A percentile compares a stretch with the other conserved stretches of the same genome.
Conservation (phyloP, 2,888 invertebrate species). For the Theretra japonica region DNA sequence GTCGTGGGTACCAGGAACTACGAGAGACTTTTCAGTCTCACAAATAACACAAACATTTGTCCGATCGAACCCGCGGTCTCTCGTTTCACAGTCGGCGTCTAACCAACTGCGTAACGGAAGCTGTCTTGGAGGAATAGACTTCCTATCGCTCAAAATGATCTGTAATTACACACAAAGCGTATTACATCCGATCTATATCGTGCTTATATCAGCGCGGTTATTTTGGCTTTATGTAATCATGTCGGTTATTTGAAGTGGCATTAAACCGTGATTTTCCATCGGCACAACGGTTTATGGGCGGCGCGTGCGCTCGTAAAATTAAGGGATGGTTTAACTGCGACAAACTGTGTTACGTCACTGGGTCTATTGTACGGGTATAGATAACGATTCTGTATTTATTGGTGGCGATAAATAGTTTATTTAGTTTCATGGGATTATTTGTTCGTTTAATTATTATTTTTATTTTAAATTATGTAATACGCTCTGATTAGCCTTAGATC, state of each 20-base stretch:
- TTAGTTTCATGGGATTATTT: neutral
- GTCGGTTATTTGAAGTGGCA: slow-evolving; percentile 6
- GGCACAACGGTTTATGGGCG: neutral
- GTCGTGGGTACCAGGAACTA: too few species aligned
- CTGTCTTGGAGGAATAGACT: too few species aligned
- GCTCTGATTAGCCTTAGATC: too few species aligned
- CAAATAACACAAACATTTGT: too few species aligned
- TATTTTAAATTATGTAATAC: too few species aligned
- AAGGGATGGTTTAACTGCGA: neutral
- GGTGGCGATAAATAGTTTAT: neutral
- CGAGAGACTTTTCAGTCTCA: too few species aligned
- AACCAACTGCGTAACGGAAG: too few species aligned
- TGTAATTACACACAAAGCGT: neutral
- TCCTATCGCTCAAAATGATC: too few species aligned
- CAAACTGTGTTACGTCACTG: slow-evolving; percentile 5
- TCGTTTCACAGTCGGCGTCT: too few species aligned
- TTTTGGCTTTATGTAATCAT: slow-evolving; percentile 25
- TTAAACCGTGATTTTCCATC: slow-evolving; percentile 16
- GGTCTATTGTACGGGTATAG: neutral
- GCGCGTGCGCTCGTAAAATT: slow-evolving; percentile 19
- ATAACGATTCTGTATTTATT: neutral
- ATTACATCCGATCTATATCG: neutral
- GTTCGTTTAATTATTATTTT: too few species aligned
- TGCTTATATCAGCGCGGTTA: neutral
- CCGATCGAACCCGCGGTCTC: too few species aligned